A percentile compares a stretch with the other conserved stretches of the same genome.
Evolutionary conservation across 2,797 vertebrate species (phyloP).

Genomic region (Sebastes diploproa): DNA sequence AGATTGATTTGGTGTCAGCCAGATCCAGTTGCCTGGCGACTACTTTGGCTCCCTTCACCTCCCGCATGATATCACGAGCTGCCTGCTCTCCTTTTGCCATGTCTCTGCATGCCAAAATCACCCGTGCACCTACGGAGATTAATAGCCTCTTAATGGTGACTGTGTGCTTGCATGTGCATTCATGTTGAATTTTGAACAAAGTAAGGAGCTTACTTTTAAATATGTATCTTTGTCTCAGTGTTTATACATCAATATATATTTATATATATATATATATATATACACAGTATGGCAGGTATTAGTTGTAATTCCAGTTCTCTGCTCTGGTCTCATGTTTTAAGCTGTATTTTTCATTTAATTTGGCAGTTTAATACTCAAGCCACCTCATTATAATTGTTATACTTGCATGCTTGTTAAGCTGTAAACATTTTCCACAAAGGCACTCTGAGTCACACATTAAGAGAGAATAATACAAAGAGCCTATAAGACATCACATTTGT

Average conservation of each 20-base stretch:
- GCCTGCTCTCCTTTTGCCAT: conserved; percentile 75
- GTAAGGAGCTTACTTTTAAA: background rate
- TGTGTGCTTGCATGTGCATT: background rate
- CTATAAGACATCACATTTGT: background rate
- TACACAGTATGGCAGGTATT: too few species aligned
- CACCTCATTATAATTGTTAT: background rate
- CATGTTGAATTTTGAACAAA: conserved; percentile 12
- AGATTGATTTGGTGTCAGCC: conserved; percentile 82
- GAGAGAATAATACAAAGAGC: background rate
- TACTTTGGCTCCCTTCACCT: conserved; percentile 69
- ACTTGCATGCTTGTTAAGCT: background rate
- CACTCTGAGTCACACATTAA: background rate
- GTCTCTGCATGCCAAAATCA: conserved; percentile 83
- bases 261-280: background rate
- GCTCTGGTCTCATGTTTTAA: background rate
- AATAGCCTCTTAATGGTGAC: background rate
- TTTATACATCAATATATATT: background rate
- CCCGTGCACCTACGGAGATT: conserved; percentile 69
- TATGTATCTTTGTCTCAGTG: background rate
- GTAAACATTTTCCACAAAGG: background rate
- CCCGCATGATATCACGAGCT: conserved; percentile 73
- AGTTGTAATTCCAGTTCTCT: background rate
- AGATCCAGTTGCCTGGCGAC: conserved; percentile 80
- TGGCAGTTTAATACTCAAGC: background rate
- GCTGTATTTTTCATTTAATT: background rate